phyloP scores from a whole-genome alignment of 1,140 invertebrate species.

The Apis laboriosa region DNA sequence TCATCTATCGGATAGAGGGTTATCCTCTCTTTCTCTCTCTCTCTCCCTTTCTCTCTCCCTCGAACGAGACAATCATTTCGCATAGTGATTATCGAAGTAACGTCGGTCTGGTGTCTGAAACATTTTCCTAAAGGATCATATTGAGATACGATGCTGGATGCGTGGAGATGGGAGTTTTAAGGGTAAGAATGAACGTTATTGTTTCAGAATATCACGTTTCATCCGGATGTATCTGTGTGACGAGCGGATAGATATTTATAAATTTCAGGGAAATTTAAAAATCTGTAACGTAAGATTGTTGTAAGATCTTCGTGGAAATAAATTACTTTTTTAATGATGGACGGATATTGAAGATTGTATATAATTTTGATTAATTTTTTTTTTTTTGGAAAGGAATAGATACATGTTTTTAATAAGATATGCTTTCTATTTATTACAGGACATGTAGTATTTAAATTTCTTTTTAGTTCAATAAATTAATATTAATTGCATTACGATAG shows the following conservation, averaged over 20 bases:
- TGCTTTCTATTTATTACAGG: too few relatives aligned
- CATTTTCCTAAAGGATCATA: neutral
- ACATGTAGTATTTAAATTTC: too few relatives aligned
- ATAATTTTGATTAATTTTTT: too few relatives aligned
- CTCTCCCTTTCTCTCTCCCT: too few relatives aligned
- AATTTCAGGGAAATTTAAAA: neutral
- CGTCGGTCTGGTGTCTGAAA: neutral
- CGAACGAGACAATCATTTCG: slow-evolving; percentile 21
- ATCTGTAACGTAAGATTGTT: too few relatives aligned
- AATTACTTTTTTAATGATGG: too few relatives aligned
- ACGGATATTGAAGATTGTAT: too few relatives aligned
- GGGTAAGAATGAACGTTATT: neutral
- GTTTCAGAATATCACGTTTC: neutral
- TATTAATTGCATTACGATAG: too few relatives aligned
- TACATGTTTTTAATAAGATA: too few relatives aligned
- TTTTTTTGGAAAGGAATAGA: too few relatives aligned
- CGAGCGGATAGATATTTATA: neutral
- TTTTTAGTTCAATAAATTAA: too few relatives aligned
- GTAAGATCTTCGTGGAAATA: too few relatives aligned
- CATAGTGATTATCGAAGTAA: slow-evolving; percentile 1
- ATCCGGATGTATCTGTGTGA: neutral
- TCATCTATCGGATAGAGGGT: slow-evolving; percentile 11
- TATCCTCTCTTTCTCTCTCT: neutral
- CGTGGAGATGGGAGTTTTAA: neutral
- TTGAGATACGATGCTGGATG: neutral